phyloP scores from a whole-genome alignment of 2,113 vertebrate genomes.

The Mobula birostris region DNA sequence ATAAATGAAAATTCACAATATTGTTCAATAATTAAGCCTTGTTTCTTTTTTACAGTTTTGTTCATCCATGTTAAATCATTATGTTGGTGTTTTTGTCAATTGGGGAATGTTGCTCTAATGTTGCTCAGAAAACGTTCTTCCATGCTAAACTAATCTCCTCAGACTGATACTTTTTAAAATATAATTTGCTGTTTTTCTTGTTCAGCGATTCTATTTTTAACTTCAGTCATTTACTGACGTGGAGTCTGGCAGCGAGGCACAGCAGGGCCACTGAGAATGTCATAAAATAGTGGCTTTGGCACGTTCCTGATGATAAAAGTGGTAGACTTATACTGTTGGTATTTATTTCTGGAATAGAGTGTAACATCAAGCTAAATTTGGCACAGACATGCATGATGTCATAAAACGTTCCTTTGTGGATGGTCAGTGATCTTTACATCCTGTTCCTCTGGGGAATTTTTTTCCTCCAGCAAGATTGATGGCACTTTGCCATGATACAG shows the following conservation, averaged over 20 bases:
- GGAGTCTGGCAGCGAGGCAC: not conserved
- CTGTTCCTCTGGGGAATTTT: not conserved
- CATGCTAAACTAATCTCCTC: not conserved
- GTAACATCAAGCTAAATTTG: not conserved
- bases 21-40: not conserved
- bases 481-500: too few species aligned
- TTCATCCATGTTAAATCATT: not conserved
- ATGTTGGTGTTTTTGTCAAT: not conserved
- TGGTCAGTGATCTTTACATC: not conserved
- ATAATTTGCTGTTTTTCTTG: not conserved
- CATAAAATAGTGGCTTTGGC: not conserved
- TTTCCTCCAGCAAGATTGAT: not conserved
- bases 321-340: not conserved
- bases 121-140: constrained; percentile 28
- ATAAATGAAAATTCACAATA: too few species aligned
- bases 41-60: not conserved
- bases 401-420: not conserved
- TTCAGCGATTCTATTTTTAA: constrained; percentile 33
- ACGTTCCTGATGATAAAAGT: not conserved
- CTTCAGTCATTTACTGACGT: not conserved
- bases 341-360: not conserved
- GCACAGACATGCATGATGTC: not conserved
- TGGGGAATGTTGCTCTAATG: not conserved
- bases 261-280: not conserved
- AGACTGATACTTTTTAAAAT: not conserved